A percentile compares a stretch with the other conserved stretches of the same genome.
Conservation (phyloP, 2,888 invertebrate species). For the Corbicula japonica region DNA sequence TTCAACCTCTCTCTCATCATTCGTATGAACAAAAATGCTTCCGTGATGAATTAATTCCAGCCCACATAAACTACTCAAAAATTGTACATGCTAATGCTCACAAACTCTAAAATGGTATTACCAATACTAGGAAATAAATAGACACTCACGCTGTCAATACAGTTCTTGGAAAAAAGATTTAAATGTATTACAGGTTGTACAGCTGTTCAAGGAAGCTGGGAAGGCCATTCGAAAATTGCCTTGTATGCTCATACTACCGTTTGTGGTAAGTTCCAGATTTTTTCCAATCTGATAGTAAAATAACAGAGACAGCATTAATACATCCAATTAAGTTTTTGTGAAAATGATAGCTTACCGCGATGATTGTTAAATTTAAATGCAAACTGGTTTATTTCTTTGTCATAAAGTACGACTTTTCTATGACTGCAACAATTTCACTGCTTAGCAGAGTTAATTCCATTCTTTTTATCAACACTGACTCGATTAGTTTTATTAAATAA, state of each 20-base stretch:
- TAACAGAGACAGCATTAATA: too few relatives aligned
- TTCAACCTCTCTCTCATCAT: not conserved
- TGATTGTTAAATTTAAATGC: too few relatives aligned
- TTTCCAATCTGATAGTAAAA: too few relatives aligned
- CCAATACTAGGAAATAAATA: not conserved
- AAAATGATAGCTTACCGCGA: too few relatives aligned
- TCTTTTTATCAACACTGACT: too few relatives aligned
- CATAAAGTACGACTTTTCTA: too few relatives aligned
- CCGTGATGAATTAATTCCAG: not conserved
- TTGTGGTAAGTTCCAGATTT: constrained; percentile 80
- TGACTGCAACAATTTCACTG: too few relatives aligned
- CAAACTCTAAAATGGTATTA: not conserved
- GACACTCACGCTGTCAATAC: not conserved
- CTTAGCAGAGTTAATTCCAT: too few relatives aligned
- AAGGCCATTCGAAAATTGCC: constrained; percentile 95
- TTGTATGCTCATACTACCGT: constrained; percentile 91
- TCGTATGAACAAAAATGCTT: not conserved
- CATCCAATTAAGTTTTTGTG: too few relatives aligned
- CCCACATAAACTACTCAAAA: not conserved
- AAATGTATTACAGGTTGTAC: constrained; percentile 88
- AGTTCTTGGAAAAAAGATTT: too few relatives aligned
- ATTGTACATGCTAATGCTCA: not conserved
- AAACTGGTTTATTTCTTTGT: too few relatives aligned
- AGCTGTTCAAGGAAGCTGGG: constrained; percentile 95
- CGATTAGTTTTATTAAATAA: too few relatives aligned